Evolutionary conservation across 1,140 invertebrate genomes (phyloP).

Genomic region (Zaprionus lachaisei): DNA sequence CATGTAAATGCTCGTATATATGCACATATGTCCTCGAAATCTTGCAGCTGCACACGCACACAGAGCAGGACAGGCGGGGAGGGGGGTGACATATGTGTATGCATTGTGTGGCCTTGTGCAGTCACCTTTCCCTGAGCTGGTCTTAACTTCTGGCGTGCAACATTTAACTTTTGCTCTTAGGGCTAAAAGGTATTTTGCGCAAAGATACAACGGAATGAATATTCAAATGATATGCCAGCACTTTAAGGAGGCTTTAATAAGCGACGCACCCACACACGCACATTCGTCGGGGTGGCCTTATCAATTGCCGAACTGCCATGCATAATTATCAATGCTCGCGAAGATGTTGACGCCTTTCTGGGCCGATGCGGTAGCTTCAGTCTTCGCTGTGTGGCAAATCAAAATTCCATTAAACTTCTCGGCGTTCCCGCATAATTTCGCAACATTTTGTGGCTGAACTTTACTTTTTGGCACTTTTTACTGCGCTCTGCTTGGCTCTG

Average conservation of each 20-base stretch:
- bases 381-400: slow-evolving; percentile 34
- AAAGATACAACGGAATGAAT: slow-evolving; percentile 12
- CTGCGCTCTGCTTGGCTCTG: slow-evolving; percentile 15
- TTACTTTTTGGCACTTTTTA: slow-evolving; percentile 58
- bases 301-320: slow-evolving; percentile 35
- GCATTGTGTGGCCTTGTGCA: slow-evolving; percentile 26
- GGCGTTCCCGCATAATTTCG: slow-evolving; percentile 67
- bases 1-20: slow-evolving; percentile 21
- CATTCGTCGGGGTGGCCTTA: not conserved
- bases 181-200: slow-evolving; percentile 23
- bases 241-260: not conserved
- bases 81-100: slow-evolving; percentile 15
- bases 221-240: not conserved
- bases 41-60: not conserved
- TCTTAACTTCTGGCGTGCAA: slow-evolving; percentile 47
- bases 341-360: slow-evolving; percentile 38
- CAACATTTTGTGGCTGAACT: slow-evolving; percentile 67
- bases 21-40: slow-evolving; percentile 31
- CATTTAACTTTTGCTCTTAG: slow-evolving; percentile 54
- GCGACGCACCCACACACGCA: not conserved
- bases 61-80: not conserved
- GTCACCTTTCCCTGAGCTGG: slow-evolving; percentile 44
- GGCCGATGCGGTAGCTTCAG: slow-evolving; percentile 3
- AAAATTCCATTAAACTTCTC: slow-evolving; percentile 59
- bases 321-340: slow-evolving; percentile 42